These are phyloP conservation scores for Aphrophora alni DNA, from an alignment of 2,888 invertebrate species.

Conservation along the genomic window DNA sequence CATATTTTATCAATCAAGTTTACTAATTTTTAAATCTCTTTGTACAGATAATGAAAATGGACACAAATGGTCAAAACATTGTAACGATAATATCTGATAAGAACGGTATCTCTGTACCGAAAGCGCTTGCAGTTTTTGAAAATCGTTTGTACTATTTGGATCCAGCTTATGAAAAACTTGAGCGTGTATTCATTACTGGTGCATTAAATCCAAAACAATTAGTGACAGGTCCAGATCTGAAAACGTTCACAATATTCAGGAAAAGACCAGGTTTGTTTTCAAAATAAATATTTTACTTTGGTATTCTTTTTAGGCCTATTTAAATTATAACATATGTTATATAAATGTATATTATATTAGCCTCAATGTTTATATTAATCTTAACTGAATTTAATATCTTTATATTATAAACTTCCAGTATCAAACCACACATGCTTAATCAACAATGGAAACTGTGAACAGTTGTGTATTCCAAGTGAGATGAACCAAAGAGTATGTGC, in stretches of 20 bases:
- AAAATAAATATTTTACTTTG: neutral
- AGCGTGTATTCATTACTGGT: conserved; percentile 82
- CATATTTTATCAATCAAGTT: too few species aligned
- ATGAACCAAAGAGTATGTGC: conserved; percentile 79
- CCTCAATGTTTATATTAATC: too few species aligned
- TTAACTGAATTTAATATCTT: too few species aligned
- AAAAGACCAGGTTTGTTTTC: conserved; percentile 68
- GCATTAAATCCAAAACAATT: conserved; percentile 76
- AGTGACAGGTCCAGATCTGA: conserved; percentile 85
- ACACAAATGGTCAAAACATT: conserved; percentile 72
- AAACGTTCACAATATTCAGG: conserved; percentile 85
- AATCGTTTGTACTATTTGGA: conserved; percentile 87
- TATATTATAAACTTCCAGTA: conserved; percentile 58
- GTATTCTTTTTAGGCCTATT: neutral
- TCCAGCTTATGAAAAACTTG: conserved; percentile 87
- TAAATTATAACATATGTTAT: too few species aligned
- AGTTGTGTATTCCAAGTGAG: conserved; percentile 90
- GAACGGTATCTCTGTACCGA: conserved; percentile 78
- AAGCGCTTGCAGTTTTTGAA: conserved; percentile 81
- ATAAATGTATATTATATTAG: too few species aligned
- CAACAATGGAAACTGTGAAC: conserved; percentile 92
- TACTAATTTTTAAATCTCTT: conserved; percentile 22
- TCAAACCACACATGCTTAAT: conserved; percentile 84
- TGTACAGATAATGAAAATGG: conserved; percentile 63
- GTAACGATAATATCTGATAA: conserved; percentile 68